Evolutionary conservation across 2,113 vertebrate species (phyloP), one percentile per base, ranked within the genome.

Genomic region (zebrafish (Danio rerio)): DNA sequence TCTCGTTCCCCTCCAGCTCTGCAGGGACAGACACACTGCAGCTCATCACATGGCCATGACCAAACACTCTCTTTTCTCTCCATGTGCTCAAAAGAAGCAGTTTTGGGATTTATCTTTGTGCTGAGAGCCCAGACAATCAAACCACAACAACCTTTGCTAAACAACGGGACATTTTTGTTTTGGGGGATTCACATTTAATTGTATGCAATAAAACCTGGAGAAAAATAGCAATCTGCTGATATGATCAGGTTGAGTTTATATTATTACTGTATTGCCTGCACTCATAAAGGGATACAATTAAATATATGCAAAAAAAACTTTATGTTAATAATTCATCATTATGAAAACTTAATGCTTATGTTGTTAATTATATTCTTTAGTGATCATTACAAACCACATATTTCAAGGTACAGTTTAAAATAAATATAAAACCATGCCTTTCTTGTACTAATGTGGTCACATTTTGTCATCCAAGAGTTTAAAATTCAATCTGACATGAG

Each of bases 11-110:
- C 88, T 89, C 87, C 87, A 92, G 84, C 82, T 91, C 90, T 91
- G 90, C 87, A 86, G 90, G 89, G 89, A 92, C 88, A 91, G 88
- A 91, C 86, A 90, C 85, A 91, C 91, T 87, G 86, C 85, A 92
- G 87, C 88, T 93, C 83, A 91, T 90, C 81, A 86, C 89, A 91
- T 78, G 82, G 82, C 81, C 87, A 84, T 58, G 70, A 56, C 82
- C 21, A 47, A 53, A 66, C 20, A 66, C 77, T 73, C 49, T 53
- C 47, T 62, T 31, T 59, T 21, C 73, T 76, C 43, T 49, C 58
- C 18, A 77, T 62, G 58, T 62, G 15, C 58, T 66, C 76, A 66
- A 40, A 66, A 42, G 62, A 49, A 55, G 61, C 59, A 63, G 76
- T 66, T 66, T 55, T 21, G 62, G n/a, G 31, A 52, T 21, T 40